phyloP scores from a whole-genome alignment of 2,113 vertebrate genomes.

The Brienomyrus longianalis region DNA sequence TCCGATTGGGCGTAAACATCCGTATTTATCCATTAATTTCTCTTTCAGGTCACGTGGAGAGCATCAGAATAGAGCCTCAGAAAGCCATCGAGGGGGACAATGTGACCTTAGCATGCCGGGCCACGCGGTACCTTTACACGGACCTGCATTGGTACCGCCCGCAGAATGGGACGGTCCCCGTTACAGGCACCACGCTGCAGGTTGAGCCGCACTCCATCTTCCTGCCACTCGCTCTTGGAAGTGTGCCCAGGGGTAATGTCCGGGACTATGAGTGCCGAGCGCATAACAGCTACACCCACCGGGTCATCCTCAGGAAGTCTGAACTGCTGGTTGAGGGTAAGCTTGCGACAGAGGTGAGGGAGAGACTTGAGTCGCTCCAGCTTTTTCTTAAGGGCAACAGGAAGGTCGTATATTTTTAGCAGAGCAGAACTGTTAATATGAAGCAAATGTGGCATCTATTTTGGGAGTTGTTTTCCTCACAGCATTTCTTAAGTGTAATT shows the following conservation, averaged over 20 bases:
- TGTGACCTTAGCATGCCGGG: conserved; percentile 62
- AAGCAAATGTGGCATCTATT: not conserved
- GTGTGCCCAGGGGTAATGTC: conserved; percentile 55
- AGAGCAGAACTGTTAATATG: not conserved
- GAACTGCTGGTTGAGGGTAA: conserved; percentile 64
- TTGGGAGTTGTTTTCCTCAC: not conserved
- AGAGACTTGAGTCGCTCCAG: not conserved
- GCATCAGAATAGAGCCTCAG: conserved; percentile 49
- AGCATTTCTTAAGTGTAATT: not conserved
- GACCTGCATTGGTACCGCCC: conserved; percentile 66
- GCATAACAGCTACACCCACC: conserved; percentile 48
- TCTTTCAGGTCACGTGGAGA: conserved; percentile 57
- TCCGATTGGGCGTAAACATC: not conserved
- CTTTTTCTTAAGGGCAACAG: not conserved
- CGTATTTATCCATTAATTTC: conserved; percentile 13
- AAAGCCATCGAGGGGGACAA: conserved; percentile 59
- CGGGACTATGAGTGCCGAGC: conserved; percentile 67
- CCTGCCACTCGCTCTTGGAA: conserved; percentile 56
- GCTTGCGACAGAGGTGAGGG: not conserved
- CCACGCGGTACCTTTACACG: conserved; percentile 69
- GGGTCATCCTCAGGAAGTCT: conserved; percentile 44
- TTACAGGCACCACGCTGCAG: conserved; percentile 22
- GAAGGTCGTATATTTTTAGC: not conserved
- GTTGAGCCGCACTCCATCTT: conserved; percentile 59
- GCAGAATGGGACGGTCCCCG: conserved; percentile 38